Conservation (phyloP, 2,797 vertebrate species). For the Darevskia nairensis region DNA sequence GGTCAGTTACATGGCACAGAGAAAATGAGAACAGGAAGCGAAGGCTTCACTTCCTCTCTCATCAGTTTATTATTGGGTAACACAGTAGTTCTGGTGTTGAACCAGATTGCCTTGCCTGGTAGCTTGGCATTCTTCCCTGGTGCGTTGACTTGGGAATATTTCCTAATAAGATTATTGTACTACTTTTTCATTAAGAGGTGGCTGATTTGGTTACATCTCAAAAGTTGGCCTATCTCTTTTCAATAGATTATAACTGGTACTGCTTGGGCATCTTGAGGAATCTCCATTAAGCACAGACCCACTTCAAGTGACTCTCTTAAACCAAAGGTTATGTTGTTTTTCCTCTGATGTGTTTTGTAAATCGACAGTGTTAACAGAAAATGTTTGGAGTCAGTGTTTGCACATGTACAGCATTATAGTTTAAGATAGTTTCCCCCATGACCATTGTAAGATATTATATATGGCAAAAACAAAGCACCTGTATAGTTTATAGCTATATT, state of each 20-base stretch:
- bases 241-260: not conserved
- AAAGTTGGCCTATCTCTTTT: not conserved
- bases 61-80: too few species aligned
- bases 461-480: not conserved
- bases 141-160: not conserved
- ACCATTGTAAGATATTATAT: not conserved
- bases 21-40: too few species aligned
- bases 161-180: not conserved
- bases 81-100: too few species aligned
- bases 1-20: too few species aligned
- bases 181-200: too few species aligned
- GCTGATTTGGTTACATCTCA: not conserved
- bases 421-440: not conserved
- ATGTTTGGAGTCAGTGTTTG: constrained; percentile 33
- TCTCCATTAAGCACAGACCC: too few species aligned
- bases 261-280: too few species aligned
- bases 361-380: not conserved
- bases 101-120: too few species aligned
- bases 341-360: not conserved
- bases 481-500: constrained; percentile 46
- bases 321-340: too few species aligned
- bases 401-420: constrained; percentile 8
- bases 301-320: too few species aligned
- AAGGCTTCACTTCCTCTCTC: too few species aligned
- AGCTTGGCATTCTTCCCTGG: too few species aligned